A percentile compares a stretch with the other conserved stretches of the same genome.
phyloP scores from a whole-genome alignment of 2,113 vertebrate species.

The Calonectris borealis region DNA sequence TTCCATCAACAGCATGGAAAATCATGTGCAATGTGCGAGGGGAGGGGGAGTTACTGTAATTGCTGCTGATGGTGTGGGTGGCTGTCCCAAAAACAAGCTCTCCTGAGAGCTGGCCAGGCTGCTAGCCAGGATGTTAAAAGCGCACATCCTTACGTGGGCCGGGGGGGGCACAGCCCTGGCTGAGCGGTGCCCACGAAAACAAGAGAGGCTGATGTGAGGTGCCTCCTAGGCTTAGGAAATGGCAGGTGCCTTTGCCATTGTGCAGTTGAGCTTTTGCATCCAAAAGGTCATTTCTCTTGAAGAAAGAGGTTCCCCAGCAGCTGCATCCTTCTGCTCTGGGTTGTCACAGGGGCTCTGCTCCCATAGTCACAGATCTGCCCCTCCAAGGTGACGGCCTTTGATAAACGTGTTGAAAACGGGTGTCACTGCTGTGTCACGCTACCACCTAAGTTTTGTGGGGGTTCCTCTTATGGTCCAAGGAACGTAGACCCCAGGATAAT shows the following conservation, averaged over 20 bases:
- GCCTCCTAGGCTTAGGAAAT: not conserved
- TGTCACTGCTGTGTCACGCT: not conserved
- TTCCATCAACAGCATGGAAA: not conserved
- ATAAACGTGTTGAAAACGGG: rapidly evolving
- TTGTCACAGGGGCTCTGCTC: not conserved
- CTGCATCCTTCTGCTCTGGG: not conserved
- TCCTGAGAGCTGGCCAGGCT: not conserved
- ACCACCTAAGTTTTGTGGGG: not conserved
- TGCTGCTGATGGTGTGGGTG: not conserved
- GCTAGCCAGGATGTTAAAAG: not conserved
- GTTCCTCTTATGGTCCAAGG: not conserved
- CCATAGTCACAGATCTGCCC: not conserved
- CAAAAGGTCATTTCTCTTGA: not conserved
- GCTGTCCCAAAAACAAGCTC: not conserved
- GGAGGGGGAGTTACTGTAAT: not conserved
- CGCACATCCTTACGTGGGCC: rapidly evolving
- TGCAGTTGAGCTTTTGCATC: not conserved
- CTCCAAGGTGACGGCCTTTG: not conserved
- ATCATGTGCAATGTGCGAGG: not conserved
- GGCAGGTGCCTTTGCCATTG: not conserved
- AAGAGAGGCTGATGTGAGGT: not conserved
- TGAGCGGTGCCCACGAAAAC: not conserved
- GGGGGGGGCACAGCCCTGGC: not conserved
- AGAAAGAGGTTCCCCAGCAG: not conserved
- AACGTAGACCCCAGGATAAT: not conserved